Percentiles rank a stretch among this genome's conserved stretches.
Evolutionary conservation across 2,797 vertebrate species (phyloP).

Genomic region (Sardinella longiceps): DNA sequence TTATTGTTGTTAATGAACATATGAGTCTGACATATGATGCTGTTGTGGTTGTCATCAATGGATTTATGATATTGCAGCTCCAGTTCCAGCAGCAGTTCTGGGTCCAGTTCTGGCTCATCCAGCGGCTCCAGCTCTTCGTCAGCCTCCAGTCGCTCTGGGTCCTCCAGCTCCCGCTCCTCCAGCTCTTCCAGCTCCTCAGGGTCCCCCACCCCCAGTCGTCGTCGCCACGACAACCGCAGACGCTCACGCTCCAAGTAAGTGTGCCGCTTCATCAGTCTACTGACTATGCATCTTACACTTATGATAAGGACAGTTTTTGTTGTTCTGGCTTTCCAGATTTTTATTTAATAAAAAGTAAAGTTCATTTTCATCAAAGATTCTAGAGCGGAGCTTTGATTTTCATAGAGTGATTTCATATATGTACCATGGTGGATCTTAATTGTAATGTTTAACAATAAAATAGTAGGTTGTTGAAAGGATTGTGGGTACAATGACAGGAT

Average conservation of each 20-base stretch:
- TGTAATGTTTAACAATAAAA: neutral
- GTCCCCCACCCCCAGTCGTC: slow-evolving; percentile 84
- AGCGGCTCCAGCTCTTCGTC: slow-evolving; percentile 91
- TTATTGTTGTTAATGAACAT: too few species aligned
- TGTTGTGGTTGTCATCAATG: neutral
- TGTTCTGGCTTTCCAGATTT: neutral
- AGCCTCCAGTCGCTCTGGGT: slow-evolving; percentile 86
- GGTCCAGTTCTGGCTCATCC: slow-evolving; percentile 90
- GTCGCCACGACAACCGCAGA: slow-evolving; percentile 87
- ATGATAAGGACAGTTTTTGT: neutral
- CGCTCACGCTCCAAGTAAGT: slow-evolving; percentile 89
- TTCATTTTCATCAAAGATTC: too few species aligned
- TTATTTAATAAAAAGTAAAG: too few species aligned
- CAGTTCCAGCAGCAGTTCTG: slow-evolving; percentile 89
- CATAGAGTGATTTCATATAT: neutral
- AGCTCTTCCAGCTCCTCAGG: slow-evolving; percentile 90
- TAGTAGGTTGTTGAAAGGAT: too few species aligned
- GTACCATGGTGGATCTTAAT: neutral
- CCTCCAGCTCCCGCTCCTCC: slow-evolving; percentile 89
- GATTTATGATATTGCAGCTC: slow-evolving; percentile 74
- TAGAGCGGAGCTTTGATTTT: too few species aligned
- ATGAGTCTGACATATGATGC: neutral
- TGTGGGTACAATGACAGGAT: neutral
- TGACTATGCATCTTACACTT: neutral
- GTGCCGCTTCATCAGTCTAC: neutral